These are phyloP conservation scores for Larimichthys polyactis DNA, from an alignment of 2,113 vertebrate genomes.

Conservation along the genomic window DNA sequence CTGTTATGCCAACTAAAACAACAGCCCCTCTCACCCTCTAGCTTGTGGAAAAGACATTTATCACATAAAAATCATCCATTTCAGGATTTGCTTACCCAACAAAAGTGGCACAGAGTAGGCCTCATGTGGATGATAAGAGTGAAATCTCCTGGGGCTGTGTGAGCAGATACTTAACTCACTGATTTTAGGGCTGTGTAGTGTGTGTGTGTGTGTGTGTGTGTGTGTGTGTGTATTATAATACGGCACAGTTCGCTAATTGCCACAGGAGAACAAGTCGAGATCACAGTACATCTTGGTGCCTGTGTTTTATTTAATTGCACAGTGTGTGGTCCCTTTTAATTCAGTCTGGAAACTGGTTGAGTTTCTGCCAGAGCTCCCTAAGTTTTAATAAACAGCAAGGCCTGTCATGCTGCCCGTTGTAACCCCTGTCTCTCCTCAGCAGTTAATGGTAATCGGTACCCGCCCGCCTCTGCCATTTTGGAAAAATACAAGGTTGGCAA, in stretches of 20 bases:
- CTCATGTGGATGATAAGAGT: background rate
- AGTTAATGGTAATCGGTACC: conserved; percentile 92
- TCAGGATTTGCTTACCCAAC: conserved; percentile 17
- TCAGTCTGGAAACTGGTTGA: conserved; percentile 14
- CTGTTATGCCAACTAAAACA: background rate
- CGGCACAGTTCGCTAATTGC: background rate
- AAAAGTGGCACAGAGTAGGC: background rate
- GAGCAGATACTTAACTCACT: conserved; percentile 34
- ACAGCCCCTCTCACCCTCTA: background rate
- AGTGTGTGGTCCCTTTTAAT: conserved; percentile 11
- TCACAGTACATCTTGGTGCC: background rate
- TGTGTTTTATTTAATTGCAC: conserved; percentile 25
- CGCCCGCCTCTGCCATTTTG: conserved; percentile 84
- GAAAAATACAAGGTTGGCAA: conserved; percentile 97
- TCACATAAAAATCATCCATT: background rate
- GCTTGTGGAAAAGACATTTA: background rate
- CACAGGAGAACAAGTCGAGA: background rate
- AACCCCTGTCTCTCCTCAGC: conserved; percentile 60
- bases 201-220: background rate
- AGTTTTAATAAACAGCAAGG: background rate
- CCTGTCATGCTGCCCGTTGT: background rate
- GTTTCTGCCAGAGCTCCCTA: background rate
- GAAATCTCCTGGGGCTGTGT: conserved; percentile 8
- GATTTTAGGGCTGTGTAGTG: background rate
- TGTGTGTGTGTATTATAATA: background rate